These are phyloP conservation scores for Phortica variegata DNA, from an alignment of 1,140 invertebrate genomes.

Conservation along the genomic window DNA sequence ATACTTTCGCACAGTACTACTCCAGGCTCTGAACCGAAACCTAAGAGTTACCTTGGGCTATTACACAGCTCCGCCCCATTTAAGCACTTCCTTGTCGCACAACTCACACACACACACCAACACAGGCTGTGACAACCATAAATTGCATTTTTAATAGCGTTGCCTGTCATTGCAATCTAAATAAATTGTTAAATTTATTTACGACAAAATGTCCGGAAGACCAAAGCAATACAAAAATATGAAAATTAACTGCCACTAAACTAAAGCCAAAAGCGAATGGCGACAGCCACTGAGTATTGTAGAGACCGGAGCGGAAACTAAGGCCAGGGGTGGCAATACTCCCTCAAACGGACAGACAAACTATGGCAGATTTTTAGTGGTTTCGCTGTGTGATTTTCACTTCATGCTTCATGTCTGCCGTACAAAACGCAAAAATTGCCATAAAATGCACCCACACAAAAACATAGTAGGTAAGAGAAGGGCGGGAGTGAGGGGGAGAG, in stretches of 20 bases:
- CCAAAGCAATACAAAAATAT: conserved; percentile 31
- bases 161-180: conserved; percentile 54
- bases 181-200: conserved; percentile 56
- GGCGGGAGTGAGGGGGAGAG: conserved; percentile 1
- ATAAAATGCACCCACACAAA: conserved; percentile 46
- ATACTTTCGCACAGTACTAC: no score
- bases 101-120: conserved; percentile 3
- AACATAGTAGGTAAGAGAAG: conserved; percentile 8
- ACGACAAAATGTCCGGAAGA: conserved; percentile 42
- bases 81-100: no score
- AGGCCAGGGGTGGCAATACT: neutral
- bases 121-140: conserved; percentile 28
- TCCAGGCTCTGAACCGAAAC: no score
- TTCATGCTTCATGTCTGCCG: conserved; percentile 49
- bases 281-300: conserved; percentile 12
- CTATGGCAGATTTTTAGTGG: conserved; percentile 11
- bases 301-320: neutral
- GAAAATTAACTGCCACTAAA: conserved; percentile 54
- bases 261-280: conserved; percentile 41
- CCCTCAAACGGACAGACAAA: neutral
- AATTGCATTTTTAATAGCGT: conserved; percentile 51
- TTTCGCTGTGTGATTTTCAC: conserved; percentile 43
- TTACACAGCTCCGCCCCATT: no score
- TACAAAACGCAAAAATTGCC: conserved; percentile 50
- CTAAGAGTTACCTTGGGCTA: no score